Evolutionary conservation across 2,113 vertebrate genomes (phyloP).

Genomic region (Festucalex cinctus): DNA sequence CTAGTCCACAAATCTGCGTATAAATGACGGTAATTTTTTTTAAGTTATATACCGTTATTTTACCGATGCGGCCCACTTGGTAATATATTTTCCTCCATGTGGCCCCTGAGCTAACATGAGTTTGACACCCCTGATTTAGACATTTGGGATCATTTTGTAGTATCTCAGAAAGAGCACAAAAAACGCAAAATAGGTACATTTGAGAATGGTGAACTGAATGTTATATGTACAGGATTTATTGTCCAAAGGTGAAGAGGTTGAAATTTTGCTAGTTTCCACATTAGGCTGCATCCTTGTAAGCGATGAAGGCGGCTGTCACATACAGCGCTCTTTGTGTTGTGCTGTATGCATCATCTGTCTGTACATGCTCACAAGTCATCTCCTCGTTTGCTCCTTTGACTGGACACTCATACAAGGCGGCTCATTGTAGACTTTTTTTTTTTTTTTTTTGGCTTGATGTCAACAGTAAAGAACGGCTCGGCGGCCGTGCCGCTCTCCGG

Average conservation of each 20-base stretch:
- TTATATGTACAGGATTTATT: neutral
- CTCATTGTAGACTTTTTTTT: constrained; percentile 63
- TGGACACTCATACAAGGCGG: constrained; percentile 54
- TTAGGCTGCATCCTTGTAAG: neutral
- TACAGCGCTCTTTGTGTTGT: constrained; percentile 48
- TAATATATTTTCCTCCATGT: too few relatives aligned
- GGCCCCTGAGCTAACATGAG: too few relatives aligned
- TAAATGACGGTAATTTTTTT: too few relatives aligned
- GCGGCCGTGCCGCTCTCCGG: constrained; percentile 47
- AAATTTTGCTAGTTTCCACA: neutral
- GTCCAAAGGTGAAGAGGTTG: constrained; percentile 13
- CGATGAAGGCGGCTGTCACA: constrained; percentile 20
- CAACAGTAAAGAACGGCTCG: constrained; percentile 47
- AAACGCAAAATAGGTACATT: neutral
- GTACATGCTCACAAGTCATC: constrained; percentile 40
- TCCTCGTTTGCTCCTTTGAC: constrained; percentile 36
- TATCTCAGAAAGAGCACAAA: neutral
- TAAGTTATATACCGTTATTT: too few relatives aligned
- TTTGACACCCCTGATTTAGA: too few relatives aligned
- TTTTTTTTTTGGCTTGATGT: constrained; percentile 48
- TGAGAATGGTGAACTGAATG: neutral
- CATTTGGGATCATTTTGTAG: neutral
- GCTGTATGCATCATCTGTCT: constrained; percentile 36
- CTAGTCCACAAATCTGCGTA: too few relatives aligned
- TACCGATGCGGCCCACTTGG: too few relatives aligned